These are phyloP conservation scores for Phrynocephalus vlangalii DNA, from an alignment of 2,797 vertebrate genomes.

Conservation along the genomic window DNA sequence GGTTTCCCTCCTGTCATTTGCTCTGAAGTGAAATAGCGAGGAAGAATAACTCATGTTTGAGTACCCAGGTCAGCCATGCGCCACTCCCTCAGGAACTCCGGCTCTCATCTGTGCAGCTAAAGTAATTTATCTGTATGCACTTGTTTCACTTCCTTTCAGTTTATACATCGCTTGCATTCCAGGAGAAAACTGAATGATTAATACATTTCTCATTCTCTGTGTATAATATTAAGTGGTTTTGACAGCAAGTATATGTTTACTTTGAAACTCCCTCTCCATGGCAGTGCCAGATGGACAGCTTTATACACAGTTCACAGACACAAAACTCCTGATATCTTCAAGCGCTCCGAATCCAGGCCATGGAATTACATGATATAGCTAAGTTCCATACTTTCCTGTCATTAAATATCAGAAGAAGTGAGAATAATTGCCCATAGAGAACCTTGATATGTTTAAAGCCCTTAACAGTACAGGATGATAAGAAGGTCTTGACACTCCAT, in stretches of 20 bases:
- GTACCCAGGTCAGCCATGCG: conserved; percentile 40
- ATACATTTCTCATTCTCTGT: conserved; percentile 15
- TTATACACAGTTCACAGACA: background rate
- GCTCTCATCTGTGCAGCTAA: conserved; percentile 48
- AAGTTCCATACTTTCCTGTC: background rate
- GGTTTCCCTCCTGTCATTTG: conserved; percentile 37
- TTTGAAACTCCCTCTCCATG: background rate
- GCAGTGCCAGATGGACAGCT: background rate
- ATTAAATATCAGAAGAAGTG: background rate
- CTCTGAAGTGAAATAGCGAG: conserved; percentile 53
- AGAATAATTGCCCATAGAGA: background rate
- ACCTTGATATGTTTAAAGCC: background rate
- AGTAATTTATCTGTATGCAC: conserved; percentile 44
- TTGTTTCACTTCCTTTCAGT: conserved; percentile 49
- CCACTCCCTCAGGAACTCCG: conserved; percentile 55
- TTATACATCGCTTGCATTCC: conserved; percentile 46
- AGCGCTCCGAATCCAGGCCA: background rate
- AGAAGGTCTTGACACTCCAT: background rate
- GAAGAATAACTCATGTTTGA: conserved; percentile 55
- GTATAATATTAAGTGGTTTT: conserved; percentile 3
- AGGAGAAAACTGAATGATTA: conserved; percentile 67
- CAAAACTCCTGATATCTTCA: background rate
- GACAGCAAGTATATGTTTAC: background rate
- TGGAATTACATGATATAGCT: background rate
- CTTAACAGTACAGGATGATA: background rate